Evolutionary conservation across 1,140 invertebrate genomes (phyloP), one percentile per base, ranked within the genome.

Genomic region (Cardiocondyla obscurior): DNA sequence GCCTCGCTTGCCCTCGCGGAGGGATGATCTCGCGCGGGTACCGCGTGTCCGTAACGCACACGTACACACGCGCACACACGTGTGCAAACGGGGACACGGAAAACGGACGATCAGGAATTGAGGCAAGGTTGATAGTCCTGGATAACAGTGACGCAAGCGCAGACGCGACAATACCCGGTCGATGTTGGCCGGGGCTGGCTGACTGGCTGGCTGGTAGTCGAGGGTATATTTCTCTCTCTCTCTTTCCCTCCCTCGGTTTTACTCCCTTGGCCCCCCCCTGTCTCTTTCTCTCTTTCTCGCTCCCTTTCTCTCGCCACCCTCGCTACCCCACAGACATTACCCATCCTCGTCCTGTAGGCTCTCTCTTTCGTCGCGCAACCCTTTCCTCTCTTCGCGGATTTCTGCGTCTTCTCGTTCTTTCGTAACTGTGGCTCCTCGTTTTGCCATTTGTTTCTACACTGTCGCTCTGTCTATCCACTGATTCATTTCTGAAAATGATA

Each of bases 101-200:
- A 88, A 85, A 85, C 87, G 81, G 89, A 87, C 88, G 89, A 91
- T 92, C 90, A 90, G 86, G 90, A 91, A 92, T 92, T 90, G 92
- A 92, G 89, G 90, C 91, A 85, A 90, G 85, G 89, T 88, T 90
- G 87, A 92, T 91, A 91, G 90, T 90, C 90, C 79, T 89, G 89
- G 85, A 88, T 89, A 88, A 90, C 81, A 90, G 81, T 87, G 85
- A 90, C 92, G 92, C 92, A 85, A 87, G 92, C 92, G 92, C 90
- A 81, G 76, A 88, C 77, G 86, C 76, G 82, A 87, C 88, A 89
- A 91, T 89, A 90, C 87, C 91, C 91, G 93, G 93, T 94, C 93
- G 93, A 94, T 94, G 92, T 92, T 93, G 91, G 92, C 93, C 92
- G 92, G 90, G 93, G 91, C 90, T 90, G 90, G 90, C 90, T 89